A percentile compares a stretch with the other conserved stretches of the same genome.
Evolutionary conservation across 2,888 invertebrate genomes (phyloP).

Genomic region (Pseudococcus longispinus): DNA sequence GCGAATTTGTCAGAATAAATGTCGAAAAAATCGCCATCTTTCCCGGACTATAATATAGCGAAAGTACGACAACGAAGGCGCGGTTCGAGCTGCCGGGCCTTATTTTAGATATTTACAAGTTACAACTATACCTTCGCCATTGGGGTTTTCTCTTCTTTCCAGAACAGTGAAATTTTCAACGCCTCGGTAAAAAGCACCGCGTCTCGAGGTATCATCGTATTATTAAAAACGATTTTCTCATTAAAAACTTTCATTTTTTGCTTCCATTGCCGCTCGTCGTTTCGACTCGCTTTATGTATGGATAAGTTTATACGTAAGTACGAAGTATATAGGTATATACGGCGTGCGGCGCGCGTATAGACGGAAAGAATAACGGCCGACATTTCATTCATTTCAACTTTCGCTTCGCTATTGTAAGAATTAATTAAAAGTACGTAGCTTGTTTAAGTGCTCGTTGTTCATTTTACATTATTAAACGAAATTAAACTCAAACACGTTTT

Average conservation of each 20-base stretch:
- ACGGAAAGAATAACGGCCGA: background rate
- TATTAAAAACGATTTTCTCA: conserved; percentile 1
- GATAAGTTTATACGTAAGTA: background rate
- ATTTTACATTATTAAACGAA: conserved; percentile 9
- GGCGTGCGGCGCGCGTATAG: no score
- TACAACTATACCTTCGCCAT: no score
- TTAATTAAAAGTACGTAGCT: conserved; percentile 5
- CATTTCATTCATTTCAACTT: conserved; percentile 9
- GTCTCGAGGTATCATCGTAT: background rate
- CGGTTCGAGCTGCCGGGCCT: no score
- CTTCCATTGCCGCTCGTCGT: background rate
- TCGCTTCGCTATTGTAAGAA: background rate
- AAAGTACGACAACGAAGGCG: no score
- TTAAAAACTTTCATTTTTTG: conserved; percentile 4
- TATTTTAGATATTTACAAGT: no score
- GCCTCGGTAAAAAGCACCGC: background rate
- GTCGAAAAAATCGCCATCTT: no score
- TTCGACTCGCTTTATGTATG: background rate
- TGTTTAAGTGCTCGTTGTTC: conserved; percentile 10
- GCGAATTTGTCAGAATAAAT: no score
- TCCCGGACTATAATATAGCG: no score
- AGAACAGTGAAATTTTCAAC: background rate
- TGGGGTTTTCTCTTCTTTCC: background rate
- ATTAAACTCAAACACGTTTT: conserved; percentile 1
- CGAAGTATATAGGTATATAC: no score